Percentiles rank a stretch among this genome's conserved stretches.
These are phyloP conservation scores for Altica lythri DNA, from an alignment of 2,888 invertebrate genomes.

Conservation along the genomic window DNA sequence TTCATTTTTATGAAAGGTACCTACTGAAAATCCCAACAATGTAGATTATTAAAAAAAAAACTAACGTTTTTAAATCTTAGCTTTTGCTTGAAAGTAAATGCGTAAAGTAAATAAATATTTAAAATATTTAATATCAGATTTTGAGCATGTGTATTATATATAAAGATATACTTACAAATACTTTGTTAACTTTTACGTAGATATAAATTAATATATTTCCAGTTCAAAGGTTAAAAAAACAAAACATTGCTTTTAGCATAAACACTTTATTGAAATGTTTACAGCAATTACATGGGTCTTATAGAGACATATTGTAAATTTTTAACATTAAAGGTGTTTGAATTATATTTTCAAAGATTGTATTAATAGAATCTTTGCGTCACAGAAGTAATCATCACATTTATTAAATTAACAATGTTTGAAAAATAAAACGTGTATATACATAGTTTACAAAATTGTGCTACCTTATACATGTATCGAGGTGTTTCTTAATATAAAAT, in stretches of 20 bases:
- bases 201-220: neutral
- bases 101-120: neutral
- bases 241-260: conserved; percentile 31
- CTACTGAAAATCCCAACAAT: no score
- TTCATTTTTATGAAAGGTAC: no score
- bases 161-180: no score
- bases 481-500: no score
- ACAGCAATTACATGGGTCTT: conserved; percentile 44
- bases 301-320: conserved; percentile 43
- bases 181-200: no score
- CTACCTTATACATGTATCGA: conserved; percentile 29
- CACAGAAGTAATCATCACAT: conserved; percentile 51
- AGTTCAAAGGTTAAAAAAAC: neutral
- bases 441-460: conserved; percentile 51
- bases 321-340: conserved; percentile 44
- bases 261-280: conserved; percentile 46
- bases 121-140: no score
- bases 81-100: no score
- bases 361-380: conserved; percentile 22
- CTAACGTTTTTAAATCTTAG: no score
- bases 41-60: no score
- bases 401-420: conserved; percentile 50
- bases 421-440: conserved; percentile 50
- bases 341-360: conserved; percentile 35
- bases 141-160: no score